phyloP scores from a whole-genome alignment of 2,113 vertebrate genomes.

The Stomatorhinus ivindoensis region DNA sequence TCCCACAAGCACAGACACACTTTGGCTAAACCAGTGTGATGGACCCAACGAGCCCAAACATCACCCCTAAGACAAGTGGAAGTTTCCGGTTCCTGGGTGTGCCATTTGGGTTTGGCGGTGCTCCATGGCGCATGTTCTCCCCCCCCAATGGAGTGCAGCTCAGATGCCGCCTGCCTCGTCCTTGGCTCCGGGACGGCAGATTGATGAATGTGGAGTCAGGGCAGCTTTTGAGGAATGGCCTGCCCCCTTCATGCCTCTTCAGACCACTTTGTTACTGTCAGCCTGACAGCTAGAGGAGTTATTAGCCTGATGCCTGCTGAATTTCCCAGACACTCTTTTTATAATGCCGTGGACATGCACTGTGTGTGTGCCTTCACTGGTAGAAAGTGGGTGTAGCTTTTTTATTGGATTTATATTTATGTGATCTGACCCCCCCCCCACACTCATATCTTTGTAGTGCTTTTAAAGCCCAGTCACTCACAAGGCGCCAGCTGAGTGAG shows the following conservation, averaged over 20 bases:
- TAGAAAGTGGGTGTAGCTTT: not conserved
- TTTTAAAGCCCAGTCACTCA: not conserved
- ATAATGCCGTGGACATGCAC: not conserved
- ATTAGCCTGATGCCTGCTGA: not conserved
- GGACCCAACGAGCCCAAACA: not conserved
- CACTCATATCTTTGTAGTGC: not conserved
- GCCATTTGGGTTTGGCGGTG: not conserved
- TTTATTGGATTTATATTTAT: not conserved
- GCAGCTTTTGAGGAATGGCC: slow-evolving; percentile 7
- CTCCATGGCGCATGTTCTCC: not conserved
- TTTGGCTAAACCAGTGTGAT: not conserved
- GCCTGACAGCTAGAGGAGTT: not conserved
- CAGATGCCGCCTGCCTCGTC: not conserved
- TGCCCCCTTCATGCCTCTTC: not conserved
- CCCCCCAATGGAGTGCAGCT: too few relatives aligned
- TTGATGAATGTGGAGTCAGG: not conserved
- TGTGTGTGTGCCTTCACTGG: not conserved
- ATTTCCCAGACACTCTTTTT: not conserved
- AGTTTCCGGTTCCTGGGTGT: not conserved
- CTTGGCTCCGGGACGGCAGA: not conserved
- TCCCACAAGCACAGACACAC: not conserved
- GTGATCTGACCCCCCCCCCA: not conserved
- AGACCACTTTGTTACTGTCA: slow-evolving; percentile 7
- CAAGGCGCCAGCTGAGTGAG: not conserved
- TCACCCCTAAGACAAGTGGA: not conserved